Evolutionary conservation across 2,797 vertebrate species (phyloP).

Genomic region (Phoebastria nigripes): DNA sequence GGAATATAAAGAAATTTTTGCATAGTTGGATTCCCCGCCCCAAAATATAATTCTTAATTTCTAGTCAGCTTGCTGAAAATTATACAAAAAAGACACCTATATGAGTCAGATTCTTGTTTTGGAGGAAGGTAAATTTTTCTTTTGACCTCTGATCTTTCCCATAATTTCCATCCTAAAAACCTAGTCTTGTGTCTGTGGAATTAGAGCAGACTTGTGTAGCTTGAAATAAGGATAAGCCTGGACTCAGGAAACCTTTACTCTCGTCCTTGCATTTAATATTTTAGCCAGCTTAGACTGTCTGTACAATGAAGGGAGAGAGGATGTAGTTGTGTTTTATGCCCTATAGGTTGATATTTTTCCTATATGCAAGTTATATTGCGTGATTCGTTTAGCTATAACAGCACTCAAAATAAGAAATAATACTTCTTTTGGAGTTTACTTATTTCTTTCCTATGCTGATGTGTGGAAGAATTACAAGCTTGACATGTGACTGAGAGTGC

Average conservation of each 20-base stretch:
- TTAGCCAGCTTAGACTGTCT: neutral
- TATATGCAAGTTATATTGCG: neutral
- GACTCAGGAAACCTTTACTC: neutral
- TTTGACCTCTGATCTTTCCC: neutral
- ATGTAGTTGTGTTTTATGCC: neutral
- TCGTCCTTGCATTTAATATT: neutral
- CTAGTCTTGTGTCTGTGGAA: neutral
- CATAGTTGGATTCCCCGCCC: neutral
- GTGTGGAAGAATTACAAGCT: neutral
- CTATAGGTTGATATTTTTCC: neutral
- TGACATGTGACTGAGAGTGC: neutral
- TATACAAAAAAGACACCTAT: rapidly evolving
- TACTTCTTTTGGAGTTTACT: neutral
- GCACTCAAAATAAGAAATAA: neutral
- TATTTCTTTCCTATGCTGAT: neutral
- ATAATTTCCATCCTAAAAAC: neutral
- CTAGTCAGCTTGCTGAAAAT: neutral
- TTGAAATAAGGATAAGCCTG: neutral
- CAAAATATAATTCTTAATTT: neutral
- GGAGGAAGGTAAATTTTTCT: neutral
- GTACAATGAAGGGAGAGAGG: neutral
- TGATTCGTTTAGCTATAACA: neutral
- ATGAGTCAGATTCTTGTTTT: neutral
- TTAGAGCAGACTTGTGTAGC: neutral
- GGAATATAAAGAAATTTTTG: neutral